Evolutionary conservation across 2,888 invertebrate species (phyloP), one percentile per base, ranked within the genome.

Genomic region (Xanthorhoe spadicearia): DNA sequence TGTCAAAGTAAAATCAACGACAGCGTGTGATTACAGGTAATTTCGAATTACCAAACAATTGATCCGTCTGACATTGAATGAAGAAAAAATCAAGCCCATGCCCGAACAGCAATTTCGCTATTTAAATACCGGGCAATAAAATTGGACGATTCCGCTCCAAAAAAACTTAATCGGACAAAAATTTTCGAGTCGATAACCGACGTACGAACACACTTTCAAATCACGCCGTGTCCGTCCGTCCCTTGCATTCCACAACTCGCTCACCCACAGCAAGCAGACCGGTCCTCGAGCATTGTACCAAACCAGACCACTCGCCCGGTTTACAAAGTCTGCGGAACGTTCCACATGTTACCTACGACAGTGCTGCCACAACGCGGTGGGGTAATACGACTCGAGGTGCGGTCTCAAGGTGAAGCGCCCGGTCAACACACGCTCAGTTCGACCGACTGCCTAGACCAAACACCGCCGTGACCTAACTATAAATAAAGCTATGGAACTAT

Each of bases 251-350:
- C 92, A 83, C 86, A 87, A 90, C 92, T 88, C 84, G 91, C 90
- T 93, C 92, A 93, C 92, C 92, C 92, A 92, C 91, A 92, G 90
- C 78, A 81, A 72, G 79, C 82, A 82, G 92, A 92, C 92, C 91
- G 92, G 92, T 92, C 92, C 75, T 84, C 83, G 84, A 87, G 85
- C 89, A 86, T 89, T 90, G 88, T 90, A 92, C 88, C 83, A 89
- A 87, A 88, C 85, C 80, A 75, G 80, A 77, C 71, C 78, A 90
- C 75, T 71, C 92, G 81, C 64, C 84, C 84, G 82, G 82, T 83
- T 89, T 81, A 69, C 74, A 81, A 78, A 78, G 86, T 75, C 76
- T 72, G 74, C 79, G 68, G 77, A 75, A 80, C 77, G 73, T 72
- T 83, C 78, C 76, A 77, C 75, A 75, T 77, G 74, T 71, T 73